Percentiles rank a stretch among this genome's conserved stretches.
These are phyloP conservation scores for Zaprionus gabonicus DNA, from an alignment of 1,140 invertebrate genomes.

Conservation along the genomic window DNA sequence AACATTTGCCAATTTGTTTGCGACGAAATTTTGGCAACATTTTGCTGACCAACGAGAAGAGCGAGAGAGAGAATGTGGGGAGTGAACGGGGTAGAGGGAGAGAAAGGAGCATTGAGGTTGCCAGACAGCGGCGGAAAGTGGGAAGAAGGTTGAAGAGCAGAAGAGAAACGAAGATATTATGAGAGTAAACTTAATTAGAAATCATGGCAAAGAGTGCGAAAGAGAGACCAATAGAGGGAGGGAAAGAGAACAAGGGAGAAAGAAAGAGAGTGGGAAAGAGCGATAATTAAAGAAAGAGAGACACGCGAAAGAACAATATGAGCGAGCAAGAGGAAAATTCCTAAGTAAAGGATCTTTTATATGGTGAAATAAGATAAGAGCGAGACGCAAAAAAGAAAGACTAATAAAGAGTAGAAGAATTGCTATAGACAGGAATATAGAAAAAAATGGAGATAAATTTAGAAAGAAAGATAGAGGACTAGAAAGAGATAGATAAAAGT, in stretches of 20 bases:
- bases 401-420: too few relatives aligned
- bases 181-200: background rate
- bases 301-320: background rate
- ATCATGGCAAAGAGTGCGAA: background rate
- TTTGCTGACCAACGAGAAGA: constrained; percentile 30
- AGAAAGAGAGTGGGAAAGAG: background rate
- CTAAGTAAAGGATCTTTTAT: too few relatives aligned
- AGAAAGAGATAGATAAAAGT: too few relatives aligned
- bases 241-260: background rate
- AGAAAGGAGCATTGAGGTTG: background rate
- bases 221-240: background rate
- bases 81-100: background rate
- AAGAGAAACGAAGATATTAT: background rate
- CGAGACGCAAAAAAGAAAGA: too few relatives aligned
- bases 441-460: too few relatives aligned
- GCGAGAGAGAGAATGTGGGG: background rate
- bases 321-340: background rate
- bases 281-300: background rate
- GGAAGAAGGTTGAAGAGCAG: background rate
- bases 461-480: too few relatives aligned
- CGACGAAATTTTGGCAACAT: constrained; percentile 48
- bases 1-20: constrained; percentile 47
- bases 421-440: too few relatives aligned
- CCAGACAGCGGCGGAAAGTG: background rate
- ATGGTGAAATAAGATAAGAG: too few relatives aligned